Conservation (phyloP, 2,113 vertebrate species). For the Apteryx mantelli region DNA sequence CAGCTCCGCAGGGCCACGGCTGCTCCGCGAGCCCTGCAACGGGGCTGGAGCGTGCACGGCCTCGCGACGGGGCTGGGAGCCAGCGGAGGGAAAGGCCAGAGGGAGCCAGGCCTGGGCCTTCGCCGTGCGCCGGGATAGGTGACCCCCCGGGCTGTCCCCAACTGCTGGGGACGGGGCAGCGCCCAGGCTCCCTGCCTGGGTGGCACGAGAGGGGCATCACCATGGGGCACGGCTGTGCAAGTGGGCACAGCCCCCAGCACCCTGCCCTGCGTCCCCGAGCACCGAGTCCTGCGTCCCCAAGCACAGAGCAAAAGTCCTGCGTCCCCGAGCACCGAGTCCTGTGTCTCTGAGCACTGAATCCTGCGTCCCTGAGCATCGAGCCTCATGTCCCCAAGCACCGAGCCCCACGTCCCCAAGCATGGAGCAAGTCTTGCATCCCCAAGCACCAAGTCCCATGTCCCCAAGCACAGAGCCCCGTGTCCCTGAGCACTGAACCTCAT, state of each 20-base stretch:
- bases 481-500: neutral
- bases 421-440: too few relatives aligned
- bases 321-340: neutral
- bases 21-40: neutral
- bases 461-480: neutral
- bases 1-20: too few relatives aligned
- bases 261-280: fast-evolving
- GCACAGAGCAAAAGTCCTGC: fast-evolving
- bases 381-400: neutral
- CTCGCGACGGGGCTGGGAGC: neutral
- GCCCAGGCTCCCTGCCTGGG: fast-evolving
- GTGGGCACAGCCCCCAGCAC: neutral
- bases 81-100: neutral
- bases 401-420: neutral
- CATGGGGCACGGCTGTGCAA: fast-evolving
- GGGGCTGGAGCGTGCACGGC: neutral
- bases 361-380: neutral
- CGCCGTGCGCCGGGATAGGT: too few relatives aligned
- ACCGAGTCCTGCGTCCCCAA: fast-evolving
- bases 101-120: too few relatives aligned
- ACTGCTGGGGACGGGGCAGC: fast-evolving
- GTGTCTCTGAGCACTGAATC: neutral
- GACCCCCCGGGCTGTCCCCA: too few relatives aligned
- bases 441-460: too few relatives aligned
- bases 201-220: fast-evolving